Evolutionary conservation across 2,797 vertebrate species (phyloP).

Genomic region (Silurus lanzhouensis): DNA sequence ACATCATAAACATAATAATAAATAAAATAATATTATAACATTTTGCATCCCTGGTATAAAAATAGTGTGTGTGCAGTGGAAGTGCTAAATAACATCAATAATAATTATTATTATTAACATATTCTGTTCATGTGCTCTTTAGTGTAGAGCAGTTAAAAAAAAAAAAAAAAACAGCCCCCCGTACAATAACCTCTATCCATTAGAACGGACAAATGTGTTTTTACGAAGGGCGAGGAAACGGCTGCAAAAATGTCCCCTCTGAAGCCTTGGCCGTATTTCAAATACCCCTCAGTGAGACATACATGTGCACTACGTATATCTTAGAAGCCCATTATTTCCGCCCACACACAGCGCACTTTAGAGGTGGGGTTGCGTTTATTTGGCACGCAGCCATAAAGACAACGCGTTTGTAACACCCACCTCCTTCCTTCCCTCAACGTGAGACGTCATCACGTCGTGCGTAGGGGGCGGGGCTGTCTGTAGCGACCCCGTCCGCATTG

Average conservation of each 20-base stretch:
- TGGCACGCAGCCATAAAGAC: background rate
- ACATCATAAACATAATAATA: background rate
- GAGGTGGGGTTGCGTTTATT: background rate
- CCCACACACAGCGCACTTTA: background rate
- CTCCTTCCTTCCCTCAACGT: background rate
- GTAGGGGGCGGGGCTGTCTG: slow-evolving; percentile 74
- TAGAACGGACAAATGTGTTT: background rate
- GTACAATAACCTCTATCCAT: slow-evolving; percentile 6
- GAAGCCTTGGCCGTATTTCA: background rate
- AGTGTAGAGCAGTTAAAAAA: background rate
- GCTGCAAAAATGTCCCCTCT: background rate
- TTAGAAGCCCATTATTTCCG: background rate
- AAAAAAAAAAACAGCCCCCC: background rate
- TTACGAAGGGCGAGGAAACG: slow-evolving; percentile 21
- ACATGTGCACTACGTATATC: background rate
- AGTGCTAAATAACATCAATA: background rate
- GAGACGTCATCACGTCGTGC: slow-evolving; percentile 58
- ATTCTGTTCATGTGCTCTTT: background rate
- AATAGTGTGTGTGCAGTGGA: background rate
- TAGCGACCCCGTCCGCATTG: slow-evolving; percentile 65
- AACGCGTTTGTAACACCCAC: background rate
- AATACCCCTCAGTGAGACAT: background rate
- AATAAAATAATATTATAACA: background rate
- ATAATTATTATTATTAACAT: background rate
- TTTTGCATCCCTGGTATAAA: background rate